phyloP scores from a whole-genome alignment of 2,113 vertebrate genomes.

The Ploceus nigricollis region DNA sequence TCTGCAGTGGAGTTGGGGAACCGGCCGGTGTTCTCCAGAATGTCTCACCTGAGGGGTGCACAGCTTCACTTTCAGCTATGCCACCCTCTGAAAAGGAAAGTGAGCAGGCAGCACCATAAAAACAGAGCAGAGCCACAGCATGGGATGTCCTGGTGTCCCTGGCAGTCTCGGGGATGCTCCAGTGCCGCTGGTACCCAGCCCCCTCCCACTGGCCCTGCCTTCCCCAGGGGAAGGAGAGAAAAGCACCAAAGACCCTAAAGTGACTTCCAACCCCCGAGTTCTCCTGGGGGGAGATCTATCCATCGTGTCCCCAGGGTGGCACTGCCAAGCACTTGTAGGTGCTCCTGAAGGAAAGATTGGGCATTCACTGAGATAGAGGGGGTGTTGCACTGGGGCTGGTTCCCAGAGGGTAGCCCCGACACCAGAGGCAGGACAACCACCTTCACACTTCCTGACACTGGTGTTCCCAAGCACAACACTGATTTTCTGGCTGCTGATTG shows the following conservation, averaged over 20 bases:
- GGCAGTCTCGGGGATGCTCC: not conserved
- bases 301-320: rapidly evolving
- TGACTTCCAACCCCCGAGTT: rapidly evolving
- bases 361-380: not conserved
- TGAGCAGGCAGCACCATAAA: not conserved
- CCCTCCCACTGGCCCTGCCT: not conserved
- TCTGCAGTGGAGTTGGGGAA: not conserved
- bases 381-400: not conserved
- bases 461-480: not conserved
- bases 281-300: not conserved
- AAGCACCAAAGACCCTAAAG: not conserved
- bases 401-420: not conserved
- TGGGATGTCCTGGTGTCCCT: not conserved
- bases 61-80: not conserved
- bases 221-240: not conserved
- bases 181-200: rapidly evolving
- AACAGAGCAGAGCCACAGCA: not conserved
- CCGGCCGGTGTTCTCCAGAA: not conserved
- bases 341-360: not conserved
- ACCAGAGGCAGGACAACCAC: not conserved
- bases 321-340: rapidly evolving
- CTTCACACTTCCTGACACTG: not conserved
- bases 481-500: not conserved
- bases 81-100: not conserved
- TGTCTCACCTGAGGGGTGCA: not conserved